Percentiles rank a stretch among this genome's conserved stretches.
phyloP scores from a whole-genome alignment of 2,888 invertebrate genomes.

The Agrilus mali region DNA sequence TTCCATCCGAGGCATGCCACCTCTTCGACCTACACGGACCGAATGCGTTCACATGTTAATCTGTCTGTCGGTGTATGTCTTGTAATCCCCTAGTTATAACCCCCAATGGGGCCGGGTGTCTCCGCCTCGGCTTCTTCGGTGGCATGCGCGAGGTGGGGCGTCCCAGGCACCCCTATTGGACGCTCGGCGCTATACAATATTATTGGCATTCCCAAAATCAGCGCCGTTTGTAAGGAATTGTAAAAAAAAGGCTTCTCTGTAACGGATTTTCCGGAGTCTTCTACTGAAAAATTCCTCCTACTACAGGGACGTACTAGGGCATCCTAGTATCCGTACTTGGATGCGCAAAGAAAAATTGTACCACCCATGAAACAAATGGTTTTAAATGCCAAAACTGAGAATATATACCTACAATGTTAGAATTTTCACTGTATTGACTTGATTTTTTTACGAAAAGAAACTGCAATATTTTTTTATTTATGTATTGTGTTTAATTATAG shows the following conservation, averaged over 20 bases:
- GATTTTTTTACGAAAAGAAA: no score
- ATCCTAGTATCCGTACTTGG: no score
- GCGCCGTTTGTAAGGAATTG: conserved; percentile 19
- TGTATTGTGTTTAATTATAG: no score
- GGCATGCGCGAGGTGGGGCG: conserved; percentile 29
- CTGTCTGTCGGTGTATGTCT: conserved; percentile 6
- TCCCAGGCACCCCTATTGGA: conserved; percentile 17
- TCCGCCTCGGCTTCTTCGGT: conserved; percentile 22
- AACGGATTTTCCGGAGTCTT: conserved; percentile 21
- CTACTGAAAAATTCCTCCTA: no score
- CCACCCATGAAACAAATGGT: no score
- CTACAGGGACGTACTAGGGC: no score
- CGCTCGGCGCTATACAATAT: conserved; percentile 13
- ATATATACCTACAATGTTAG: no score
- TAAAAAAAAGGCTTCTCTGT: conserved; percentile 17
- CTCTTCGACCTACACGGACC: conserved; percentile 17
- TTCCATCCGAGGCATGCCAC: conserved; percentile 32
- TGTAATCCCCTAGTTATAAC: conserved; percentile 7
- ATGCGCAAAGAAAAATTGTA: no score
- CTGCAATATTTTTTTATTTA: no score
- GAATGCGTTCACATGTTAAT: conserved; percentile 10
- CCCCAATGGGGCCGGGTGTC: conserved; percentile 23
- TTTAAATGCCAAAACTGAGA: no score
- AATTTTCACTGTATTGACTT: no score
- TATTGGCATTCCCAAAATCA: conserved; percentile 24